These are phyloP conservation scores for Paramacrobiotus metropolitanus DNA, from an alignment of 1,140 invertebrate species.

Conservation along the genomic window DNA sequence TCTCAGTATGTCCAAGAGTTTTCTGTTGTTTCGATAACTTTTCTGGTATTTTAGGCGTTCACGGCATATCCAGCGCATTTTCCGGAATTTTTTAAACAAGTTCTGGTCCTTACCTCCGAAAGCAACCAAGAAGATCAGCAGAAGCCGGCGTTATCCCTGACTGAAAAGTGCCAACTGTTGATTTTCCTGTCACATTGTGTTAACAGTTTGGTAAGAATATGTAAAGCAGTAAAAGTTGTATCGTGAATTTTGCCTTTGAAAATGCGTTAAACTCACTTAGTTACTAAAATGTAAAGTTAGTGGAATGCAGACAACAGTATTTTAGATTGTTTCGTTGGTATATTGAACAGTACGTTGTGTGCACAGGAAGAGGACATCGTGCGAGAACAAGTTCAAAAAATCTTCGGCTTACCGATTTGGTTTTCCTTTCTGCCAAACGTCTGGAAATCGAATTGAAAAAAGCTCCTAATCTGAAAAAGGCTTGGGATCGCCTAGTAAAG, in stretches of 20 bases:
- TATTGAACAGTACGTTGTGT: not conserved
- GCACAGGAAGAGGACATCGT: slow-evolving; percentile 72
- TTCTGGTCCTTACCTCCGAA: slow-evolving; percentile 44
- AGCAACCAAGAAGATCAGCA: slow-evolving; percentile 27
- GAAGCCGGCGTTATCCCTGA: slow-evolving; percentile 28
- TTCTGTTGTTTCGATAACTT: too few species aligned
- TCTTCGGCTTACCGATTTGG: slow-evolving; percentile 87
- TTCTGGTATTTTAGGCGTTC: slow-evolving; percentile 45
- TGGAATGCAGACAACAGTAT: too few species aligned
- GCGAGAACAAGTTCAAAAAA: slow-evolving; percentile 62
- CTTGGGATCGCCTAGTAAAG: slow-evolving; percentile 68
- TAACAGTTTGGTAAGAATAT: slow-evolving; percentile 40
- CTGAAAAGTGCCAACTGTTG: slow-evolving; percentile 62
- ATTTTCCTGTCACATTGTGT: slow-evolving; percentile 88
- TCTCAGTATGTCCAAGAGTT: too few species aligned
- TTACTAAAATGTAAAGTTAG: too few species aligned
- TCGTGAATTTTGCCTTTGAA: too few species aligned
- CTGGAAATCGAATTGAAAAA: slow-evolving; percentile 59
- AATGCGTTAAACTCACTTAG: too few species aligned
- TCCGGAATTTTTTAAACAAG: slow-evolving; percentile 57
- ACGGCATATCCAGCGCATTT: slow-evolving; percentile 55
- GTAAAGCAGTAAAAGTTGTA: too few species aligned
- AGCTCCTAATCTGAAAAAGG: slow-evolving; percentile 69
- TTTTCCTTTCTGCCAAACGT: slow-evolving; percentile 41
- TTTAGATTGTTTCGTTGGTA: slow-evolving; percentile 10